Percentiles rank a stretch among this genome's conserved stretches.
Conservation (phyloP, 2,113 vertebrate species). For the Nestor notabilis region DNA sequence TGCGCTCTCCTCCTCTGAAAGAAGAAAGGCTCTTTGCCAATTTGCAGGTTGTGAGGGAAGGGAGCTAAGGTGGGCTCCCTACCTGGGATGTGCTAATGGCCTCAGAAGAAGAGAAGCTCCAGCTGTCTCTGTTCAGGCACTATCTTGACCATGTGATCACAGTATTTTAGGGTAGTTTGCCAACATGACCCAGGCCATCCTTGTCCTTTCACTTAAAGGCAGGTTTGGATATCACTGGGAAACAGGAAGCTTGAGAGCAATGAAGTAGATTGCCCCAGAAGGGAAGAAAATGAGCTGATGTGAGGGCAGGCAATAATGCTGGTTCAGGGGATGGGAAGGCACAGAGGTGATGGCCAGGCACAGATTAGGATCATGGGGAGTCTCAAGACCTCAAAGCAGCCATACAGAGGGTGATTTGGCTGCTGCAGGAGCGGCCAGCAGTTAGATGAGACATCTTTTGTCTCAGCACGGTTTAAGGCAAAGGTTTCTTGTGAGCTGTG, state of each 20-base stretch:
- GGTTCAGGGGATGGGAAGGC: background rate
- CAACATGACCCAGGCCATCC: background rate
- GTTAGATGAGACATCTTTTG: background rate
- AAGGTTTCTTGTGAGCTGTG: background rate
- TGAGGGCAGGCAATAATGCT: rapidly evolving
- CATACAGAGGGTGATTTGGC: background rate
- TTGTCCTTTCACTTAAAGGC: background rate
- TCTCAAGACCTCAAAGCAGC: rapidly evolving
- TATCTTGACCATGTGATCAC: background rate
- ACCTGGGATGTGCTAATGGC: rapidly evolving
- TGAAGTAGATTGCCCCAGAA: rapidly evolving
- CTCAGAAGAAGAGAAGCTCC: background rate
- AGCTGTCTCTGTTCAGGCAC: background rate
- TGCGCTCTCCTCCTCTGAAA: background rate
- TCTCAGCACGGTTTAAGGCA: rapidly evolving
- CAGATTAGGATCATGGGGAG: background rate
- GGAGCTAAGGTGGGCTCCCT: background rate
- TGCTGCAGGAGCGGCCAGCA: background rate
- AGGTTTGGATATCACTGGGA: background rate
- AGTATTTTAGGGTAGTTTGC: too few relatives aligned
- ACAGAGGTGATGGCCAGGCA: rapidly evolving
- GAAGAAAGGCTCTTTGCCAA: background rate
- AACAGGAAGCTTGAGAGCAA: background rate
- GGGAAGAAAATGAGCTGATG: background rate
- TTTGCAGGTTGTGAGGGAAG: background rate